These are phyloP conservation scores for Ylistrum balloti DNA, from an alignment of 1,140 invertebrate species.

Conservation along the genomic window DNA sequence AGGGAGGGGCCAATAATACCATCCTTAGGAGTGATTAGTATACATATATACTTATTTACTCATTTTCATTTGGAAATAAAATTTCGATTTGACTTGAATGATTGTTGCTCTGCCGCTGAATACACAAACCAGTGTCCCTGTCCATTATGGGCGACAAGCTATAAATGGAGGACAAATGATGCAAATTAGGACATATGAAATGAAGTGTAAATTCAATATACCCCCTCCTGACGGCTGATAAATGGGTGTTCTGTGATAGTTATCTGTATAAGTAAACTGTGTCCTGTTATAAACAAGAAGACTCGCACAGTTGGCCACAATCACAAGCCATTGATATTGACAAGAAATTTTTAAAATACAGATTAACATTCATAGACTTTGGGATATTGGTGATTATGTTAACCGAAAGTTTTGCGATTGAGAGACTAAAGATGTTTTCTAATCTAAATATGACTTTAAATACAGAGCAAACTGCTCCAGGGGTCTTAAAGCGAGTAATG, in stretches of 20 bases:
- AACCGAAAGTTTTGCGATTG: neutral
- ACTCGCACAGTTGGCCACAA: neutral
- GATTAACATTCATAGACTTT: no score
- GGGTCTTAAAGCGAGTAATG: neutral
- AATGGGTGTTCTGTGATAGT: neutral
- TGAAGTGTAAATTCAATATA: conserved; percentile 29
- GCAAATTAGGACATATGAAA: conserved; percentile 12
- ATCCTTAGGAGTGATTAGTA: conserved; percentile 6
- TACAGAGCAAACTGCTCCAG: neutral
- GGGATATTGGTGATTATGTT: no score
- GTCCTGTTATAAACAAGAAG: neutral
- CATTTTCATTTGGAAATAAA: conserved; percentile 17
- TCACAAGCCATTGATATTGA: neutral
- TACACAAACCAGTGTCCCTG: neutral
- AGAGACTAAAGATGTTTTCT: neutral
- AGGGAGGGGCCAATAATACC: neutral
- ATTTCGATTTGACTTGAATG: neutral
- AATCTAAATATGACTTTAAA: neutral
- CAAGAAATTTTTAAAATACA: neutral
- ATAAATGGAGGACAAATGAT: conserved; percentile 8
- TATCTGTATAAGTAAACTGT: neutral
- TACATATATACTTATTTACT: neutral
- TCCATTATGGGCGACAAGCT: neutral
- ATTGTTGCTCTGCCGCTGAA: neutral
- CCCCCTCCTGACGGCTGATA: neutral